phyloP scores from a whole-genome alignment of 2,888 invertebrate species.

The Athalia rosae region DNA sequence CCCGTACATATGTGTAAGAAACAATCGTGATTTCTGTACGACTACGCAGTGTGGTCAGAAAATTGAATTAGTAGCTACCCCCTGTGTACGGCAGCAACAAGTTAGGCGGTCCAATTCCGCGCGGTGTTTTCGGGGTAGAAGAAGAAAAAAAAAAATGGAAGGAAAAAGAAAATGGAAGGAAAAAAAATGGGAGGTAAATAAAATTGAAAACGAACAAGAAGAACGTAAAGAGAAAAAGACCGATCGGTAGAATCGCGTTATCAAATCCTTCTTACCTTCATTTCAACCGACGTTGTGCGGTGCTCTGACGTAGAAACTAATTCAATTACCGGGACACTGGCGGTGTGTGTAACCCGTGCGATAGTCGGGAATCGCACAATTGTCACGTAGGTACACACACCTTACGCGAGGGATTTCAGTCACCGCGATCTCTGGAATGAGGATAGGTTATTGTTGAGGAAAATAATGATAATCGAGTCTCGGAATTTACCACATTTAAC shows the following conservation, averaged over 20 bases:
- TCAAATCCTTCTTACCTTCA: neutral
- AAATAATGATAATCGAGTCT: neutral
- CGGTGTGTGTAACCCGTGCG: constrained; percentile 10
- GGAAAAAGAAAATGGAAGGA: neutral
- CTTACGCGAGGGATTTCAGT: neutral
- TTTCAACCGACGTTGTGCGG: neutral
- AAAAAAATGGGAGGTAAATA: constrained; percentile 2
- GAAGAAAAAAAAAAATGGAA: neutral
- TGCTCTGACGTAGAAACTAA: constrained; percentile 11
- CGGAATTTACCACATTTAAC: too few relatives aligned
- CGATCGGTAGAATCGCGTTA: constrained; percentile 8
- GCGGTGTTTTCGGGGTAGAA: neutral
- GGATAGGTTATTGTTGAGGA: neutral
- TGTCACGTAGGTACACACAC: constrained; percentile 20
- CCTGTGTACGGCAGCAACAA: neutral
- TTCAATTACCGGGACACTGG: constrained; percentile 12
- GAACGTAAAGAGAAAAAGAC: too few relatives aligned
- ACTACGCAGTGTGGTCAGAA: too few relatives aligned
- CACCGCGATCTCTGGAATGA: constrained; percentile 2
- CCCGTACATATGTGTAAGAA: too few relatives aligned
- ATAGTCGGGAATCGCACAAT: constrained; percentile 25
- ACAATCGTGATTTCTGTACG: too few relatives aligned
- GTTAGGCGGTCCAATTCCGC: constrained; percentile 1
- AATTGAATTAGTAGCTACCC: too few relatives aligned
- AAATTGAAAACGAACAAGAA: neutral